Percentiles rank a stretch among this genome's conserved stretches.
phyloP scores from a whole-genome alignment of 1,140 invertebrate species.

The Aphidius gifuensis region DNA sequence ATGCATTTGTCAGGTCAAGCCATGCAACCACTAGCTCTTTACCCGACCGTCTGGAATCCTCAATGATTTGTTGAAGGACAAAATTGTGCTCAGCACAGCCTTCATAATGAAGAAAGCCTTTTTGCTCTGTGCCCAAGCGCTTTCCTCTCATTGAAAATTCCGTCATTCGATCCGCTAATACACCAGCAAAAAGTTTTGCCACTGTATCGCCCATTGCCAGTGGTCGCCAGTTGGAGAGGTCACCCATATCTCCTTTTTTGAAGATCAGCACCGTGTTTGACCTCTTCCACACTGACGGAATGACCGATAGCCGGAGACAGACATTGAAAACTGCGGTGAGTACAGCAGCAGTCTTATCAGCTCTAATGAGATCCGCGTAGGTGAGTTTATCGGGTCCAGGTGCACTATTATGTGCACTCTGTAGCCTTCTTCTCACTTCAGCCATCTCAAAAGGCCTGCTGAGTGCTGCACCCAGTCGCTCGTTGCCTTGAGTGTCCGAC shows the following conservation, averaged over 20 bases:
- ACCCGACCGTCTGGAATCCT: slow-evolving; percentile 24
- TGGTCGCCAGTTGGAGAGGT: slow-evolving; percentile 35
- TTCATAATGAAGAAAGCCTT: slow-evolving; percentile 35
- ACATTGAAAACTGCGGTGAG: slow-evolving; percentile 3
- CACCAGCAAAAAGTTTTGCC: slow-evolving; percentile 11
- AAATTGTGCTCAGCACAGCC: slow-evolving; percentile 39
- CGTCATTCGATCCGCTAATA: slow-evolving; percentile 11
- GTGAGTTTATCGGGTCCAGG: neutral
- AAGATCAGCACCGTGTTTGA: slow-evolving; percentile 32
- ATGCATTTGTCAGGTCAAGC: slow-evolving; percentile 40
- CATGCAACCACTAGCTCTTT: slow-evolving; percentile 35
- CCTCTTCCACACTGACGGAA: neutral
- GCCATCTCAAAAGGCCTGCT: neutral
- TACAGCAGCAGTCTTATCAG: neutral
- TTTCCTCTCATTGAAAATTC: neutral
- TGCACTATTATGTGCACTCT: neutral
- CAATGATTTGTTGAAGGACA: slow-evolving; percentile 29
- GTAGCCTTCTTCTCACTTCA: neutral
- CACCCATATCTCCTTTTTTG: slow-evolving; percentile 27
- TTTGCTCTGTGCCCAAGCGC: slow-evolving; percentile 27
- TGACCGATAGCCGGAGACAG: neutral
- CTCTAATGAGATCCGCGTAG: neutral
- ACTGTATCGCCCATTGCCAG: slow-evolving; percentile 31
- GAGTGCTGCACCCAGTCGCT: neutral
- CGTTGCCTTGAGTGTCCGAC: neutral